A percentile compares a stretch with the other conserved stretches of the same genome.
These are phyloP conservation scores for Baccha elongata DNA, from an alignment of 2,888 invertebrate genomes.

Conservation along the genomic window DNA sequence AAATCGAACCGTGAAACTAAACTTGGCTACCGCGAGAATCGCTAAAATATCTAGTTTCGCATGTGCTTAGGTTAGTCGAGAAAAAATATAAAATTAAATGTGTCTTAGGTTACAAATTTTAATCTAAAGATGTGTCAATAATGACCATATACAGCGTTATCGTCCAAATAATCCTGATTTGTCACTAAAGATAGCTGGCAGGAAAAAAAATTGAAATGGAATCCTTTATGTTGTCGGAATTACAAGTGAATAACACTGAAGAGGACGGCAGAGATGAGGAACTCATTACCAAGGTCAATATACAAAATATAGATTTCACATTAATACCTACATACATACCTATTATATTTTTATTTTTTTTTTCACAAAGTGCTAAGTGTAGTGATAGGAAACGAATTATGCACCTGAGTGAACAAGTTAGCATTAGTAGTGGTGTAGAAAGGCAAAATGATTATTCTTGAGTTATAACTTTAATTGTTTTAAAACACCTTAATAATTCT, in stretches of 20 bases:
- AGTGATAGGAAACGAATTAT: conserved; percentile 8
- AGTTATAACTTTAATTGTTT: no score
- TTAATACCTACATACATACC: no score
- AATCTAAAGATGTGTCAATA: conserved; percentile 60
- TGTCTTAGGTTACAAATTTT: not conserved
- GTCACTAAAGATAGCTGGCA: conserved; percentile 58
- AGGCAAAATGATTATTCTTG: conserved; percentile 42
- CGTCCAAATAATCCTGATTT: conserved; percentile 81
- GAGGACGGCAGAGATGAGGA: conserved; percentile 55
- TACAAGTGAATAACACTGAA: conserved; percentile 13
- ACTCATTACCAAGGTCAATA: conserved; percentile 62
- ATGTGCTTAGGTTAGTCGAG: conserved; percentile 11
- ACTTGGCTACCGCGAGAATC: conserved; percentile 21
- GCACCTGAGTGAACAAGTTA: not conserved
- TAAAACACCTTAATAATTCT: no score
- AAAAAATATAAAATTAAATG: not conserved
- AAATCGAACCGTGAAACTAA: conserved; percentile 48
- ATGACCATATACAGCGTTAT: conserved; percentile 81
- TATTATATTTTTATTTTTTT: conserved; percentile 3
- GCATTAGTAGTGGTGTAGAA: not conserved
- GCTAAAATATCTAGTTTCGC: not conserved
- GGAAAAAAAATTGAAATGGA: conserved; percentile 6
- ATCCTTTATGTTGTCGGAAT: not conserved
- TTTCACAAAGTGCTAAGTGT: conserved; percentile 2
- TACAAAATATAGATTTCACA: conserved; percentile 20